A percentile compares a stretch with the other conserved stretches of the same genome.
These are phyloP conservation scores for Heliconius cydno DNA, from an alignment of 2,888 invertebrate species.

Conservation along the genomic window DNA sequence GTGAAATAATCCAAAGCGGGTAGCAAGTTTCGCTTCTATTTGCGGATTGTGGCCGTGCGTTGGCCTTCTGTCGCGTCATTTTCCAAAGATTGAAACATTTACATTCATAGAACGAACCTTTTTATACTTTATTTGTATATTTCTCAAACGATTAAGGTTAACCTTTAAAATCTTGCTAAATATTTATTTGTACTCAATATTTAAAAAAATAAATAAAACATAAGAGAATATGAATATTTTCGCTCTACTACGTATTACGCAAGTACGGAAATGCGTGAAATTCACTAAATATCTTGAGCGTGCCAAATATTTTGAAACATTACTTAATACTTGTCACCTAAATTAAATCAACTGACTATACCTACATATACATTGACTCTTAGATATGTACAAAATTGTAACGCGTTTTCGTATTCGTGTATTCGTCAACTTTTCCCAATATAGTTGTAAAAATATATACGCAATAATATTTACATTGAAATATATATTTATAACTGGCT, in stretches of 20 bases:
- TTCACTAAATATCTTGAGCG: conserved; percentile 14
- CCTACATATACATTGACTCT: background rate
- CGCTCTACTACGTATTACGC: conserved; percentile 21
- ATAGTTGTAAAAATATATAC: background rate
- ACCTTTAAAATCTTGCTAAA: background rate
- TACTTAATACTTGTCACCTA: conserved; percentile 26
- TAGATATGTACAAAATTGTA: background rate
- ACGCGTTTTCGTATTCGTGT: background rate
- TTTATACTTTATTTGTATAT: background rate
- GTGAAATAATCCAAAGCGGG: conserved; percentile 71
- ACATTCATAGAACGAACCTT: conserved; percentile 8
- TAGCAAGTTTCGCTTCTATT: conserved; percentile 78
- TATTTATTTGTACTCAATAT: background rate
- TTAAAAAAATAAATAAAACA: too few relatives aligned
- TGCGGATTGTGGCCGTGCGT: conserved; percentile 72
- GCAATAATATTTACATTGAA: background rate
- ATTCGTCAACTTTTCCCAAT: background rate
- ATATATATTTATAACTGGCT: background rate
- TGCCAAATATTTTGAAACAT: conserved; percentile 27
- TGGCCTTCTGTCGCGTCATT: conserved; percentile 76
- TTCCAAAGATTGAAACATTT: conserved; percentile 56
- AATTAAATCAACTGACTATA: conserved; percentile 15
- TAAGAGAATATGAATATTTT: background rate
- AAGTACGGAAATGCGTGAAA: conserved; percentile 28
- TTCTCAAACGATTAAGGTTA: background rate